phyloP scores from a whole-genome alignment of 2,113 vertebrate species.

The Otolemur garnettii region DNA sequence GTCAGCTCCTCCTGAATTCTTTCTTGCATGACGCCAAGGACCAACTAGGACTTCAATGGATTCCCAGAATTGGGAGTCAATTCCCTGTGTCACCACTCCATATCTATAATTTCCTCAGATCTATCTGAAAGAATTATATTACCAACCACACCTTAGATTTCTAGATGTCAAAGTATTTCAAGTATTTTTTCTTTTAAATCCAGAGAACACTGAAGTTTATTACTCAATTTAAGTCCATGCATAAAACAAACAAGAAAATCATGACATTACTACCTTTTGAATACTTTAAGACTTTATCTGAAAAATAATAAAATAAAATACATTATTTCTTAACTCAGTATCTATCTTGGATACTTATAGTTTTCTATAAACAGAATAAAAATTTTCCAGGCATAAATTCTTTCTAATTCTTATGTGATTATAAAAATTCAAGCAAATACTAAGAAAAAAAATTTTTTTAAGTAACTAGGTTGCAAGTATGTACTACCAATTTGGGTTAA shows the following conservation, averaged over 20 bases:
- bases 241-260: background rate
- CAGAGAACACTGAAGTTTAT: background rate
- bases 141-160: background rate
- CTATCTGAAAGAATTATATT: background rate
- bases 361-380: background rate
- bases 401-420: background rate
- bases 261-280: background rate
- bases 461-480: background rate
- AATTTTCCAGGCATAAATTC: background rate
- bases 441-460: background rate
- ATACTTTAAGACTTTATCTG: background rate
- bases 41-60: too few relatives aligned
- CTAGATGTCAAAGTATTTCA: background rate
- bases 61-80: too few relatives aligned
- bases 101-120: background rate
- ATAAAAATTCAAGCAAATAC: background rate
- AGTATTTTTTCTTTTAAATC: background rate
- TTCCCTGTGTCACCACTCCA: background rate
- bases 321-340: background rate
- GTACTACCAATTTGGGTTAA: background rate
- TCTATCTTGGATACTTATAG: background rate
- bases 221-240: background rate
- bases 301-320: background rate
- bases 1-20: too few relatives aligned
- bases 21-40: too few relatives aligned